phyloP scores from a whole-genome alignment of 2,797 vertebrate genomes.

The Gypaetus barbatus region DNA sequence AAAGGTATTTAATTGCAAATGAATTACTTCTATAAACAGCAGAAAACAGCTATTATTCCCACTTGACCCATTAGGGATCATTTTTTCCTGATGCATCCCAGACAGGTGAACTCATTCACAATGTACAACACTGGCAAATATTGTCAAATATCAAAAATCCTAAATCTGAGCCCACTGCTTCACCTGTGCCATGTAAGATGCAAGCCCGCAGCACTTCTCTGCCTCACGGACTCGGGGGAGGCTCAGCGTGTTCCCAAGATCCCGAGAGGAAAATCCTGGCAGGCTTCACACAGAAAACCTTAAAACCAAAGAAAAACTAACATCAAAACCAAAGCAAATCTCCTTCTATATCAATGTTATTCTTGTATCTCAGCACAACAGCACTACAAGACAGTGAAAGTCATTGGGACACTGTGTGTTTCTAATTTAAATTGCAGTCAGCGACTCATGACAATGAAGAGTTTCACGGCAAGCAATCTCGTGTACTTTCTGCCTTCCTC shows the following conservation, averaged over 20 bases:
- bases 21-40: not conserved
- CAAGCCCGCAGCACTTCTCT: not conserved
- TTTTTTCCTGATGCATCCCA: not conserved
- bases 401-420: not conserved
- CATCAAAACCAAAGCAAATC: not conserved
- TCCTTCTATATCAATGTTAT: not conserved
- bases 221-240: rapidly evolving
- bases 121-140: rapidly evolving
- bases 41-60: not conserved
- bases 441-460: not conserved
- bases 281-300: not conserved
- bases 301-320: not conserved
- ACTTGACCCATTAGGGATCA: not conserved
- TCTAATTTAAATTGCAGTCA: slow-evolving; percentile 24
- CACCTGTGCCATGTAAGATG: no score
- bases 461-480: not conserved
- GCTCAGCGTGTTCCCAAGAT: not conserved
- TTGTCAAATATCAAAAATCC: not conserved
- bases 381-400: not conserved
- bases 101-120: not conserved
- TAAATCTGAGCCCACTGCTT: not conserved
- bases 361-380: not conserved
- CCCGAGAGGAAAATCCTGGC: not conserved
- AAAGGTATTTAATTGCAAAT: not conserved
- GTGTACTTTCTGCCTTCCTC: not conserved